phyloP scores from a whole-genome alignment of 2,888 invertebrate species.

The Ferrisia virgata region DNA sequence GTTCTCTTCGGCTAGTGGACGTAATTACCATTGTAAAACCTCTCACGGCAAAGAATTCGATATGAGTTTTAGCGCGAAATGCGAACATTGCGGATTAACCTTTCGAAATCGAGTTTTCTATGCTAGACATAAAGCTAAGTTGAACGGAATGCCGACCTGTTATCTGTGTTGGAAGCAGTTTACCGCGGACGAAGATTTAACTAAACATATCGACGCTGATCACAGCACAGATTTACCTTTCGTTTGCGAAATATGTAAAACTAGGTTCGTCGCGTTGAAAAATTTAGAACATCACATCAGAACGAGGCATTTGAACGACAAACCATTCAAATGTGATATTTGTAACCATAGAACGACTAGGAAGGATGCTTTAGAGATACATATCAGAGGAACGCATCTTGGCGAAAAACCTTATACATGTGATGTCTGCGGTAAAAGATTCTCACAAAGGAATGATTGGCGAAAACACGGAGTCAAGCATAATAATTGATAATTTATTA shows the following conservation, averaged over 20 bases:
- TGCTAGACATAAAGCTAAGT: constrained; percentile 31
- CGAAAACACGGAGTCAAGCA: constrained; percentile 27
- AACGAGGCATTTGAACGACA: neutral
- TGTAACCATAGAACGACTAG: constrained; percentile 26
- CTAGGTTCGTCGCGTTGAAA: constrained; percentile 26
- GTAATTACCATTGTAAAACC: constrained; percentile 33
- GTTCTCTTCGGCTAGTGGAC: constrained; percentile 27
- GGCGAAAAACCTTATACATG: constrained; percentile 30
- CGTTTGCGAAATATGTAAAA: constrained; percentile 15
- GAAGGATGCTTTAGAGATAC: constrained; percentile 33
- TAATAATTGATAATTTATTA: neutral
- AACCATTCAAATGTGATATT: constrained; percentile 35
- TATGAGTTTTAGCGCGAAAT: neutral
- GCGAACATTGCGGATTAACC: constrained; percentile 39
- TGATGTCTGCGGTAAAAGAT: constrained; percentile 53
- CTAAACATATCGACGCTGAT: constrained; percentile 11
- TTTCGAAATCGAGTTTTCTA: constrained; percentile 32
- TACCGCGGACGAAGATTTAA: neutral
- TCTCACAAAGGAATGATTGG: constrained; percentile 34
- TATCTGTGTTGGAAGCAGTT: constrained; percentile 35
- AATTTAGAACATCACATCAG: constrained; percentile 24
- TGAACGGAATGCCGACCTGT: constrained; percentile 24
- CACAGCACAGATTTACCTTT: constrained; percentile 33
- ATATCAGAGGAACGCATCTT: constrained; percentile 29
- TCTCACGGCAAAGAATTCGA: constrained; percentile 1